These are phyloP conservation scores for Dasyprocta punctata DNA, from an alignment of 2,113 vertebrate species.

Conservation along the genomic window DNA sequence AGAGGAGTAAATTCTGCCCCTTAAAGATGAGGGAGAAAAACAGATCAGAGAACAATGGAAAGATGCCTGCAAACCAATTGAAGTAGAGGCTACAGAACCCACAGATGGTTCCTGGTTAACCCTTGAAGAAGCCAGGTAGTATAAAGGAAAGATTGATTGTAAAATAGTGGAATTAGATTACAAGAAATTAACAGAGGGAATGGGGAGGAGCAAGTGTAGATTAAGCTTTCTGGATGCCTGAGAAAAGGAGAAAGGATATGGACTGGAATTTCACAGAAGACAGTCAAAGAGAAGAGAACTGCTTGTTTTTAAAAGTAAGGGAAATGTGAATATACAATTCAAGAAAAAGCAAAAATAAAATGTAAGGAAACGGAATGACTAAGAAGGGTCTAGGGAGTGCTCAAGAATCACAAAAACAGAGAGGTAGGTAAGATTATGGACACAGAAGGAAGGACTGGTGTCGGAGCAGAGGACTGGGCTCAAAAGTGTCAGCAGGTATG, in stretches of 20 bases:
- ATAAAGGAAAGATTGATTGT: not conserved
- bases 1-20: not conserved
- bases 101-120: not conserved
- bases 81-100: not conserved
- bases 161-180: slow-evolving; percentile 19
- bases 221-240: slow-evolving; percentile 42
- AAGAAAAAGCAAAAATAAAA: not conserved
- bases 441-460: not conserved
- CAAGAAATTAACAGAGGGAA: slow-evolving; percentile 43
- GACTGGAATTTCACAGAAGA: slow-evolving; percentile 3
- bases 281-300: not conserved
- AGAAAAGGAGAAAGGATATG: not conserved
- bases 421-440: not conserved
- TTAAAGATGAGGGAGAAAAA: slow-evolving; percentile 19
- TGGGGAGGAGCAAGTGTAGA: not conserved
- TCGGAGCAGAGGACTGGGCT: not conserved
- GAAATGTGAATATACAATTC: not conserved
- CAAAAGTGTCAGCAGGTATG: not conserved
- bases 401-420: not conserved
- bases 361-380: not conserved
- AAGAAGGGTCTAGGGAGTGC: not conserved
- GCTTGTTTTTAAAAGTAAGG: not conserved
- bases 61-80: not conserved
- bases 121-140: not conserved
- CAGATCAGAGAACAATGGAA: not conserved